These are phyloP conservation scores for Diaperis boleti DNA, from an alignment of 2,888 invertebrate genomes.

Conservation along the genomic window DNA sequence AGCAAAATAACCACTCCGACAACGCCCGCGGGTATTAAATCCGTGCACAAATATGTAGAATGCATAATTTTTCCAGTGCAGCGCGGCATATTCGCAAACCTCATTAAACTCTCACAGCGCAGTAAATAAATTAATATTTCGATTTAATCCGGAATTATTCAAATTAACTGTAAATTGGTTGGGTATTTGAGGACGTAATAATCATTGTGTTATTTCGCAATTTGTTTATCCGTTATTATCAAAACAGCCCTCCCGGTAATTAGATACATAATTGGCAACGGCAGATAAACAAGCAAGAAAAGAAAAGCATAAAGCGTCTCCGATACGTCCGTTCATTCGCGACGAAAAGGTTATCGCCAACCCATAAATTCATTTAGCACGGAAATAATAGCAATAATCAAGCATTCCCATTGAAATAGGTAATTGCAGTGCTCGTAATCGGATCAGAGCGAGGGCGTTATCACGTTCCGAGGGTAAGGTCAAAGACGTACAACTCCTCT, in stretches of 20 bases:
- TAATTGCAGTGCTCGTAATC: conserved; percentile 23
- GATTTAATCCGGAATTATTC: background rate
- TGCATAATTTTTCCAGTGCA: no score
- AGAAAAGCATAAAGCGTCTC: background rate
- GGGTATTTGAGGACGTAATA: background rate
- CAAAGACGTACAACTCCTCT: conserved; percentile 24
- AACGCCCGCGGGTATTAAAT: no score
- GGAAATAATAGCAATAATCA: conserved; percentile 28
- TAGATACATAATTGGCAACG: background rate
- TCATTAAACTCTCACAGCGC: background rate
- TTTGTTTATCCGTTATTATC: background rate
- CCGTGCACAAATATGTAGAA: no score
- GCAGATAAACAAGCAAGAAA: background rate
- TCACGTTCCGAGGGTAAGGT: conserved; percentile 19
- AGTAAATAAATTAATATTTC: background rate
- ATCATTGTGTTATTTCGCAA: background rate
- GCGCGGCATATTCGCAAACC: background rate
- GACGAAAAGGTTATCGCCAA: conserved; percentile 17
- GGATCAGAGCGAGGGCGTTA: conserved; percentile 11
- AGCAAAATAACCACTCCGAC: no score
- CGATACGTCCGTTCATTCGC: background rate
- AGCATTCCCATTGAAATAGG: conserved; percentile 24
- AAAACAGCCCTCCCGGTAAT: background rate
- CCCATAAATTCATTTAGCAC: conserved; percentile 20
- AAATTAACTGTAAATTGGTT: background rate